These are phyloP conservation scores for Acrocephalus kingi DNA, from an alignment of 2,113 vertebrate genomes.

Conservation along the genomic window DNA sequence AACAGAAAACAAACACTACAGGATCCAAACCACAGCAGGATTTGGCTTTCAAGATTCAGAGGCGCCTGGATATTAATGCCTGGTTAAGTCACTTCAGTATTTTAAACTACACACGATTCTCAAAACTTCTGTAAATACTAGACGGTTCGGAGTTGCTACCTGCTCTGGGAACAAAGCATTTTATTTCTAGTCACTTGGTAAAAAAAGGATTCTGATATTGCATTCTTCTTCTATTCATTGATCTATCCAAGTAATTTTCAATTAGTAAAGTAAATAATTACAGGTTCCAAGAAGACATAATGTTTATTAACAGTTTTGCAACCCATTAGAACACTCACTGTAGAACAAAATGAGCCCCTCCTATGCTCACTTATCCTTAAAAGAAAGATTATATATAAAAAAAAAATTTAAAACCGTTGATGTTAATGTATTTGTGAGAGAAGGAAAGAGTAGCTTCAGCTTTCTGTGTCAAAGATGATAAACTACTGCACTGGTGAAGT, in stretches of 20 bases:
- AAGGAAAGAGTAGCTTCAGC: neutral
- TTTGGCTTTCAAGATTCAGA: neutral
- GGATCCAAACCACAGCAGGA: neutral
- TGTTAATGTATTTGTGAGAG: neutral
- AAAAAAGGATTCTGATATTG: neutral
- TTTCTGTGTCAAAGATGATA: neutral
- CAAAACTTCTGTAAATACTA: neutral
- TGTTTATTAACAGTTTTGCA: neutral
- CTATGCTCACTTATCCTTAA: neutral
- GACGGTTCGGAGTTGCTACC: neutral
- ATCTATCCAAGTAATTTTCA: neutral
- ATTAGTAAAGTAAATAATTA: neutral
- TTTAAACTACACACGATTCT: neutral
- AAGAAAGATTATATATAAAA: neutral
- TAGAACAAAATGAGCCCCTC: neutral
- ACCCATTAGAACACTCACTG: neutral
- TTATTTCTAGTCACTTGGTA: neutral
- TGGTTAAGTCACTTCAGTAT: neutral
- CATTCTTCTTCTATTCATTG: neutral
- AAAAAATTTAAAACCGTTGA: neutral
- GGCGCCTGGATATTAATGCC: neutral
- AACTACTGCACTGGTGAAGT: neutral
- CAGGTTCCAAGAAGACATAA: neutral
- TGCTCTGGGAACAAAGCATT: neutral
- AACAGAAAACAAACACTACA: neutral